Evolutionary conservation across 1,140 invertebrate species (phyloP).

Genomic region (Sitobion miscanthi): DNA sequence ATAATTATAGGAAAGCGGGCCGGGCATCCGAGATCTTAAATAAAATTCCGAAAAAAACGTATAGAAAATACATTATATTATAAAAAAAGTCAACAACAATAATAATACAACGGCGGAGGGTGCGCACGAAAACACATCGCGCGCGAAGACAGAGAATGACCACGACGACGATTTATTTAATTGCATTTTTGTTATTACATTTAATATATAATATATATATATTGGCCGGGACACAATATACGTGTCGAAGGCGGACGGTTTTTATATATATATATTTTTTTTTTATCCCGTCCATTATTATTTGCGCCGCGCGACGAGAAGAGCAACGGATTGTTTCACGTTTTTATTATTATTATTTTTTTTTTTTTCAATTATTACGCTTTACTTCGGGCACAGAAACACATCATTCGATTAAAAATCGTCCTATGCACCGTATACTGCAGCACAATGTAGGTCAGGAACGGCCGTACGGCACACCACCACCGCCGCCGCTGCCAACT

Average conservation of each 20-base stretch:
- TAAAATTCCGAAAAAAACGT: neutral
- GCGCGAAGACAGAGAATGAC: neutral
- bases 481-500: neutral
- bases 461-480: constrained; percentile 5
- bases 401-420: neutral
- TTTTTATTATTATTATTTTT: neutral
- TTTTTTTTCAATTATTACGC: constrained; percentile 34
- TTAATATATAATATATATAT: neutral
- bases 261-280: neutral
- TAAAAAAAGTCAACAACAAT: neutral
- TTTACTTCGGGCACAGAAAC: neutral
- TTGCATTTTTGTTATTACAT: constrained; percentile 43
- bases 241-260: neutral
- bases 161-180: constrained; percentile 31
- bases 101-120: neutral
- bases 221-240: neutral
- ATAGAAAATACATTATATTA: neutral
- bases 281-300: constrained; percentile 3
- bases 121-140: neutral
- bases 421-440: neutral
- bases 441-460: constrained; percentile 41
- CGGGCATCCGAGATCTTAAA: neutral
- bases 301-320: neutral
- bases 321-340: constrained; percentile 30
- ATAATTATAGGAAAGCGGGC: constrained; percentile 33